Percentiles rank a stretch among this genome's conserved stretches.
These are phyloP conservation scores for Bufo bufo DNA, from an alignment of 2,113 vertebrate species.

Conservation along the genomic window DNA sequence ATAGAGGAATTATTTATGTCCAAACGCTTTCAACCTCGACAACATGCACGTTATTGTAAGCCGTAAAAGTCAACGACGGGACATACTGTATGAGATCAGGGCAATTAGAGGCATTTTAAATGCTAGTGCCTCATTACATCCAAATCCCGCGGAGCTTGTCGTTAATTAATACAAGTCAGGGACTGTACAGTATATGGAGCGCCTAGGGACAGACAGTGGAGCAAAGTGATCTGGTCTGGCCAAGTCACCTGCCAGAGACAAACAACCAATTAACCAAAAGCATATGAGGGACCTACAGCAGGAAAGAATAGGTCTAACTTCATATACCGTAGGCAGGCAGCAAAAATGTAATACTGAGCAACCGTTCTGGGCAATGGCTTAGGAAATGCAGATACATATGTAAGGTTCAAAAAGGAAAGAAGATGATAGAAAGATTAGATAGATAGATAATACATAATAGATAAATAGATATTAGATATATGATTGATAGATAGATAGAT, in stretches of 20 bases:
- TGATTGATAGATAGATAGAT: constrained; percentile 10
- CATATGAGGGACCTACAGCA: background rate
- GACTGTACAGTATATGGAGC: background rate
- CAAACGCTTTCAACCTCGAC: background rate
- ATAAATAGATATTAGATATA: background rate
- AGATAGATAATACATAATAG: background rate
- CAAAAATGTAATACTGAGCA: background rate
- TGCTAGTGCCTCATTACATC: constrained; percentile 28
- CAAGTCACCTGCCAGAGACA: constrained; percentile 10
- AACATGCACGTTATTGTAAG: background rate
- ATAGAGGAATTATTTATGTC: background rate
- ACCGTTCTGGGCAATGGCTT: background rate
- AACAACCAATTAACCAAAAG: constrained; percentile 21
- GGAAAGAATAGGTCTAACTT: background rate
- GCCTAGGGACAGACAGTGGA: constrained; percentile 23
- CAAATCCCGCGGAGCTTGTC: constrained; percentile 42
- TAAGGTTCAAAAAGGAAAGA: background rate
- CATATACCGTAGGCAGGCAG: background rate
- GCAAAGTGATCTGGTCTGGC: constrained; percentile 13
- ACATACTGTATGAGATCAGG: background rate
- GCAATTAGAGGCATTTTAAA: constrained; percentile 15
- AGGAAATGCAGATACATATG: background rate
- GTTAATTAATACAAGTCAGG: constrained; percentile 44
- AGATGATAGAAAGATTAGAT: too few relatives aligned
- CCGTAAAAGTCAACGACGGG: background rate